Evolutionary conservation across 1,140 invertebrate genomes (phyloP).

Genomic region (Solen grandis): DNA sequence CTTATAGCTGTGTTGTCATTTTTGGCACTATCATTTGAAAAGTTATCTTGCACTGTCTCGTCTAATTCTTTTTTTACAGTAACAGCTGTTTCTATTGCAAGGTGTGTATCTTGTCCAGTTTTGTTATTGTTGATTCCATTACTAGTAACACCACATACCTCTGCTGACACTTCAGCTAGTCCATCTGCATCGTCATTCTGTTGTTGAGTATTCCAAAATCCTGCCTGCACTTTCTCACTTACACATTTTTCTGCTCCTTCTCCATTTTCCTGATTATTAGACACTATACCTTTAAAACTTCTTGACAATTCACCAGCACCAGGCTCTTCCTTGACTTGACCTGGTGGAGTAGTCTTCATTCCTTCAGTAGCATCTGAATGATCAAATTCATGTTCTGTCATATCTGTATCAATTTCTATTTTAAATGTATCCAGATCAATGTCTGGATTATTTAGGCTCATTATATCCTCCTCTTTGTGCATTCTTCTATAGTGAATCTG

Average conservation of each 20-base stretch:
- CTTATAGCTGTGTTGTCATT: too few relatives aligned
- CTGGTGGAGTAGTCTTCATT: not conserved
- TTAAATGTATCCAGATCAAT: conserved; percentile 19
- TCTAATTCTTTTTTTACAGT: not conserved
- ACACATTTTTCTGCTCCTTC: not conserved
- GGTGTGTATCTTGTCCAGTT: not conserved
- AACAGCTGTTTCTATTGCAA: not conserved
- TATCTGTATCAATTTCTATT: conserved; percentile 7
- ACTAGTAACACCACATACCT: not conserved
- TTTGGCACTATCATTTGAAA: not conserved
- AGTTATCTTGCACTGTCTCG: not conserved
- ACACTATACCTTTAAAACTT: not conserved
- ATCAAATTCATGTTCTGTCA: not conserved
- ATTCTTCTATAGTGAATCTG: conserved; percentile 61
- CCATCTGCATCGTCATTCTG: not conserved
- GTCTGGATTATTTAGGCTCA: not conserved
- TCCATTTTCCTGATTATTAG: not conserved
- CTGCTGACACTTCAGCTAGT: not conserved
- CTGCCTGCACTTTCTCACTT: not conserved
- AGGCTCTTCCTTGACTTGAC: conserved; percentile 22
- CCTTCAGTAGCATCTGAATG: conserved; percentile 7
- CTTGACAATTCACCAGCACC: not conserved
- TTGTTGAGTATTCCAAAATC: not conserved
- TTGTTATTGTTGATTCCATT: not conserved
- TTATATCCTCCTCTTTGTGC: conserved; percentile 52